phyloP scores from a whole-genome alignment of 2,888 invertebrate species.

The Lamproptera curius region DNA sequence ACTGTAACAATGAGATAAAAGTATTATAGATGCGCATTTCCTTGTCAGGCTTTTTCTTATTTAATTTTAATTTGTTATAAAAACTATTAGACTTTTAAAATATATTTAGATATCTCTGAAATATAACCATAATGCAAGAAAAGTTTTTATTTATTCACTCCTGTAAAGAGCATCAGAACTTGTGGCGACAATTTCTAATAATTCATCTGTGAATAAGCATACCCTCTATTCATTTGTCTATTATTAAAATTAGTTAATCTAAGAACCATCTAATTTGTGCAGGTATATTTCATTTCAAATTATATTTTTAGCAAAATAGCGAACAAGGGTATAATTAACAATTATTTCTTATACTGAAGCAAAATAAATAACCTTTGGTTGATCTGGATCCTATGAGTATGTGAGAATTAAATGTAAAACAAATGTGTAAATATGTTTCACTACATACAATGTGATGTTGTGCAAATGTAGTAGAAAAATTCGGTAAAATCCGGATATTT shows the following conservation, averaged over 20 bases:
- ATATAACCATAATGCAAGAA: not conserved
- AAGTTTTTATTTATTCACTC: not conserved
- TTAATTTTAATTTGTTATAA: not conserved
- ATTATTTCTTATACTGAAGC: not conserved
- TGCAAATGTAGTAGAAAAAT: slow-evolving; percentile 15
- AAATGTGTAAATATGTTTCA: slow-evolving; percentile 1
- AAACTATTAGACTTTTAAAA: not conserved
- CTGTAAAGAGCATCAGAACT: not conserved
- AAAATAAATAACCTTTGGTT: not conserved
- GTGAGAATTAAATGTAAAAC: not conserved
- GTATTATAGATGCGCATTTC: not conserved
- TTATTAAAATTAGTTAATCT: not conserved
- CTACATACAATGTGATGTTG: not conserved
- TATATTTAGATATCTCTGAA: not conserved
- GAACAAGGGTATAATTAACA: not conserved
- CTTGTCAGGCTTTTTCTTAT: not conserved
- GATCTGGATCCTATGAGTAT: not conserved
- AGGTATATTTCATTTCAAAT: not conserved
- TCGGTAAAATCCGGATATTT: slow-evolving; percentile 42
- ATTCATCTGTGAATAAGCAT: too few relatives aligned
- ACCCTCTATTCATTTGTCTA: not conserved
- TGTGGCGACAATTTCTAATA: not conserved
- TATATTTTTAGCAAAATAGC: not conserved
- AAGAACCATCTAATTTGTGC: not conserved
- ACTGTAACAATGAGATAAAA: slow-evolving; percentile 48